These are phyloP conservation scores for Centrocercus urophasianus DNA, from an alignment of 2,113 vertebrate genomes.

Conservation along the genomic window DNA sequence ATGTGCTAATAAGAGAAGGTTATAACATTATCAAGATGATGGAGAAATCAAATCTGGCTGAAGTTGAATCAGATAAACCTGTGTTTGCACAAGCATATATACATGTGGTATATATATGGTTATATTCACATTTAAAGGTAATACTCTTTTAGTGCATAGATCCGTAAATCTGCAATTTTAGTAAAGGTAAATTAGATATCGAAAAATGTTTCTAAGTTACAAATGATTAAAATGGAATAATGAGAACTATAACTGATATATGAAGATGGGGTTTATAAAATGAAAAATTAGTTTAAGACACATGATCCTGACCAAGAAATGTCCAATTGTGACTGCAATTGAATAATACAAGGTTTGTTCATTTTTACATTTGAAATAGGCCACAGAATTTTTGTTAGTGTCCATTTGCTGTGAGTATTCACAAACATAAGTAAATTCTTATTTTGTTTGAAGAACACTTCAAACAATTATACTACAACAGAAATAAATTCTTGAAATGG, in stretches of 20 bases:
- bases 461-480: not conserved
- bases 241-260: not conserved
- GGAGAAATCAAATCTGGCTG: not conserved
- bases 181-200: not conserved
- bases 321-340: not conserved
- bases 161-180: not conserved
- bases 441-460: not conserved
- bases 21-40: slow-evolving; percentile 28
- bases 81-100: not conserved
- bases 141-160: not conserved
- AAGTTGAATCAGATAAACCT: not conserved
- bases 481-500: not conserved
- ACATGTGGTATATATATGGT: not conserved
- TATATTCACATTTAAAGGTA: not conserved
- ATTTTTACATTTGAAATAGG: not conserved
- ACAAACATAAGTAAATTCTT: not conserved
- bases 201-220: not conserved
- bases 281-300: not conserved
- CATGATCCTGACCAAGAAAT: not conserved
- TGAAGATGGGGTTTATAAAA: not conserved
- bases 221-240: not conserved
- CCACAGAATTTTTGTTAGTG: not conserved
- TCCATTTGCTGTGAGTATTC: not conserved
- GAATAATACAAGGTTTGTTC: not conserved
- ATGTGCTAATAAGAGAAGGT: slow-evolving; percentile 42